These are phyloP conservation scores for Aurelia coerulea DNA, from an alignment of 30 jellyfish, hydroid and myxozoan species.

Conservation along the genomic window DNA sequence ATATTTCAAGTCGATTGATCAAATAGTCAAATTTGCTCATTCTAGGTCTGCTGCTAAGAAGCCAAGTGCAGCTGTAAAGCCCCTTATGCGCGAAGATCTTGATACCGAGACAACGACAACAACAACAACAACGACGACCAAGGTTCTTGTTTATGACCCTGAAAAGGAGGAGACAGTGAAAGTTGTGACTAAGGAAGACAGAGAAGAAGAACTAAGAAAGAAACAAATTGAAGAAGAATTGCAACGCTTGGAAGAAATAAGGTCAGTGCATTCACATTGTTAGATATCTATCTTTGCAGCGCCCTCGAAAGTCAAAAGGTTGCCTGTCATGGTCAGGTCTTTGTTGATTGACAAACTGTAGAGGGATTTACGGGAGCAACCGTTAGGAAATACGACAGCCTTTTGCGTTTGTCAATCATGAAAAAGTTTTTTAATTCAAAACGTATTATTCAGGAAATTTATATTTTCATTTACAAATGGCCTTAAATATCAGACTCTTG, in stretches of 20 bases:
- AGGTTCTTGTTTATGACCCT: constrained; percentile 45
- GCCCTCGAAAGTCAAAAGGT: no score
- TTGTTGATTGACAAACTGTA: no score
- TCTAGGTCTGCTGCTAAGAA: constrained; percentile 50
- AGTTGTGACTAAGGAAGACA: constrained; percentile 32
- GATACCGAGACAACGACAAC: constrained; percentile 32
- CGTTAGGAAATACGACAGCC: no score
- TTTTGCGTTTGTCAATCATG: no score
- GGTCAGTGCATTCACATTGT: constrained; percentile 2
- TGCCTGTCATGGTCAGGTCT: no score
- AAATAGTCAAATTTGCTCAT: neutral
- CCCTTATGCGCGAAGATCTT: constrained; percentile 61
- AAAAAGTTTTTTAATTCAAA: no score
- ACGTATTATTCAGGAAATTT: no score
- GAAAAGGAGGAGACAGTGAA: constrained; percentile 53
- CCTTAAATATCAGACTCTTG: no score
- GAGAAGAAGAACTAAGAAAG: constrained; percentile 45
- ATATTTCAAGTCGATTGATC: neutral
- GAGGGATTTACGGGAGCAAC: no score
- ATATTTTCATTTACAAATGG: no score
- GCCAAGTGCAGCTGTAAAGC: constrained; percentile 71
- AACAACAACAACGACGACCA: constrained; percentile 52
- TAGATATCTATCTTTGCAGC: no score
- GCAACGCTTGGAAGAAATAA: constrained; percentile 42
- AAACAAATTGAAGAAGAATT: constrained; percentile 49